phyloP scores from a whole-genome alignment of 2,797 vertebrate genomes.

The Sebastes jordani region DNA sequence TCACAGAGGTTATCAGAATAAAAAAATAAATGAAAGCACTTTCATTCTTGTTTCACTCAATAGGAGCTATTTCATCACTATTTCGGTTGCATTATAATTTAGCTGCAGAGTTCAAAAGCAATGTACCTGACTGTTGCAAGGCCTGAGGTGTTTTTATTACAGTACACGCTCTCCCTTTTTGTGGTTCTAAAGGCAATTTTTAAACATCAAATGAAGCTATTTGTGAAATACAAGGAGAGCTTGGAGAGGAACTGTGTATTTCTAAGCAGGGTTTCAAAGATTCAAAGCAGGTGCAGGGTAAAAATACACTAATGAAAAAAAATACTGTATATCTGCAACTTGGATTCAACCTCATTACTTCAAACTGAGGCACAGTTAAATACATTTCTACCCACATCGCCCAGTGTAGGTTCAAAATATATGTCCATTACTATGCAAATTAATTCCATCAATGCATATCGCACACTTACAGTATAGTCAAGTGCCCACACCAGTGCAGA shows the following conservation, averaged over 20 bases:
- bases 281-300: background rate
- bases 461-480: conserved; percentile 24
- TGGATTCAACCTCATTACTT: conserved; percentile 21
- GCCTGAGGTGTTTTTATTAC: conserved; percentile 8
- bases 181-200: conserved; percentile 2
- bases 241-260: background rate
- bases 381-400: conserved; percentile 22
- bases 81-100: conserved; percentile 5
- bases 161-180: background rate
- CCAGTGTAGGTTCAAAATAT: conserved; percentile 31
- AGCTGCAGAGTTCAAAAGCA: conserved; percentile 25
- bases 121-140: background rate
- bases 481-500: background rate
- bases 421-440: conserved; percentile 60
- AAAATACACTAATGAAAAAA: background rate
- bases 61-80: background rate
- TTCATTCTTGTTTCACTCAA: background rate
- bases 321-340: background rate
- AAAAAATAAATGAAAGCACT: background rate
- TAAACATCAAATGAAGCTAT: conserved; percentile 5
- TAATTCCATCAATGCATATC: conserved; percentile 40
- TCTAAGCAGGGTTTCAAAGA: background rate
- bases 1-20: background rate
- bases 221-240: conserved; percentile 9
- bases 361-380: conserved; percentile 14